These are phyloP conservation scores for Chlorodrepanis virens DNA, from an alignment of 2,113 vertebrate species.

Conservation along the genomic window DNA sequence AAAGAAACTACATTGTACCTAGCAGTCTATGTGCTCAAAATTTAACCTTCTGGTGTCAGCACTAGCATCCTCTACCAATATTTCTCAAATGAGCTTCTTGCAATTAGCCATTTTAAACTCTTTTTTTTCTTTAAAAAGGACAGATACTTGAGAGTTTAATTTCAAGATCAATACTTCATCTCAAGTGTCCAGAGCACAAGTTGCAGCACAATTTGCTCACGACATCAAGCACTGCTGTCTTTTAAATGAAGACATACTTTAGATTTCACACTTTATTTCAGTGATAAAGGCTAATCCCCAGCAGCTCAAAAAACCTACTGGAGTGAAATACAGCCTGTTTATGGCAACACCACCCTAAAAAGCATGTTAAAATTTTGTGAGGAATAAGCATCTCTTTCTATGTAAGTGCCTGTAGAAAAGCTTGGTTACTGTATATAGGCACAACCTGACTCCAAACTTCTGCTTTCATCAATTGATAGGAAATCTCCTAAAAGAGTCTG, in stretches of 20 bases:
- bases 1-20: neutral
- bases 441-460: neutral
- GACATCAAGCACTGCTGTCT: neutral
- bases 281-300: neutral
- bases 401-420: neutral
- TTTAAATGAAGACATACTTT: neutral
- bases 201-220: neutral
- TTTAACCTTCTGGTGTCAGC: neutral
- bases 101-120: neutral
- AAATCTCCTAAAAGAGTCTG: neutral
- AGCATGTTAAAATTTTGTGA: neutral
- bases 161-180: neutral
- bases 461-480: fast-evolving
- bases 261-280: neutral
- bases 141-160: neutral
- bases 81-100: neutral
- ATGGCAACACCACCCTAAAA: neutral
- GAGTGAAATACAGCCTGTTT: neutral
- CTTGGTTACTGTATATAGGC: neutral
- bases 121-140: neutral
- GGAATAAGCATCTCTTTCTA: neutral
- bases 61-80: neutral
- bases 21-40: neutral
- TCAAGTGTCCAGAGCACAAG: neutral
- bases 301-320: neutral